A percentile compares a stretch with the other conserved stretches of the same genome.
phyloP scores from a whole-genome alignment of 2,113 vertebrate species.

The Zosterops borbonicus region DNA sequence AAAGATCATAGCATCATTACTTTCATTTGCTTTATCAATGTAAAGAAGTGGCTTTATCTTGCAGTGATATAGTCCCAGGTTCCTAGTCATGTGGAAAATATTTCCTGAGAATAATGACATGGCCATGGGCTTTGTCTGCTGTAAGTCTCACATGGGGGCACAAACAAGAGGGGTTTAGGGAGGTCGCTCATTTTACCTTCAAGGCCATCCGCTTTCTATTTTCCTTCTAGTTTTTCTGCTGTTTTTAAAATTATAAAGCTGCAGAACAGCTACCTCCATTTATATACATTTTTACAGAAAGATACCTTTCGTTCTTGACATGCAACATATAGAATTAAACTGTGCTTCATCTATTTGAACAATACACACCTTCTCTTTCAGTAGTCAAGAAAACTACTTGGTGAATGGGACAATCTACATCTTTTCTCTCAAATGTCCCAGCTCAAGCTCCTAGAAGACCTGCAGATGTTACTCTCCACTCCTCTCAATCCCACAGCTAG shows the following conservation, averaged over 20 bases:
- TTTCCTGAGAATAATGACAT: neutral
- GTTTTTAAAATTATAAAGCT: neutral
- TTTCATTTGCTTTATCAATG: neutral
- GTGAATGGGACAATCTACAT: neutral
- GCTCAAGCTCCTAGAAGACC: neutral
- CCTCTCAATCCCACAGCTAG: fast-evolving
- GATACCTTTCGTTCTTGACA: neutral
- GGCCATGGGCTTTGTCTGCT: neutral
- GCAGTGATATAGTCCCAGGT: neutral
- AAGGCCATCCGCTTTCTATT: neutral
- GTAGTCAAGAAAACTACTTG: neutral
- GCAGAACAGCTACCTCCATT: neutral
- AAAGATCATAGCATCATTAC: neutral
- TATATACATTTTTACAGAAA: neutral
- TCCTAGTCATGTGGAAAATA: neutral
- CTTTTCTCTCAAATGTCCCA: neutral
- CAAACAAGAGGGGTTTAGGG: neutral
- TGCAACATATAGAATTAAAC: neutral
- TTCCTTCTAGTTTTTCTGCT: neutral
- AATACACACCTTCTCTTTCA: neutral
- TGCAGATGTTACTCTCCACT: neutral
- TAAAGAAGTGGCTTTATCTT: neutral
- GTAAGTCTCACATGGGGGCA: neutral
- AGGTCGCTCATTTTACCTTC: neutral
- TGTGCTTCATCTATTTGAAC: neutral